Evolutionary conservation across 2,797 vertebrate genomes (phyloP), one percentile per base, ranked within the genome.

Genomic region (Melanotaenia maccullochi): DNA sequence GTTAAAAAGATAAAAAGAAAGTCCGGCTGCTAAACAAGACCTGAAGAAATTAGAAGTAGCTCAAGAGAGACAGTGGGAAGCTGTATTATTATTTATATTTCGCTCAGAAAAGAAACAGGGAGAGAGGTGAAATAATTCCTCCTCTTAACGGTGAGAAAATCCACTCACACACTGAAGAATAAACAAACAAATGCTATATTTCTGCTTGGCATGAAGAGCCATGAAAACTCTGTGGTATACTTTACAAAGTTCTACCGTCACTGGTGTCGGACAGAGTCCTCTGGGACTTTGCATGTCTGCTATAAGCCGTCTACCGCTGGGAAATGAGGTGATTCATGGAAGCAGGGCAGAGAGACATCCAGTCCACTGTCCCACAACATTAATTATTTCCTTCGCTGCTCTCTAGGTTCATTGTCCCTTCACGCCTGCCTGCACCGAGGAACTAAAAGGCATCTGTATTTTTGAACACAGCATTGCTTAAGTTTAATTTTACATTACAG

Each of bases 331-430:
- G 1, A 0, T 16, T 67, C 38, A 18, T 52, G 60, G 44, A 42
- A 22, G 64, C 60, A n/a, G 54, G 33, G 25, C 62, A 63, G 64
- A 51, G 51, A 69, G 0, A 61, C 71, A 54, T 71, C 13, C 44
- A 32, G 1, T 38, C 18, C 51, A 7, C 9, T 42, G 49, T 69
- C 68, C 71, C 67, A 69, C 58, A 9, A 24, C 71, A 79, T 79
- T 9, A 79, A 81, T 84, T 57, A 79, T 85, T 82, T 0, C 12
- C 49, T 65, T 14, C 28, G 25, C 65, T 60, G 51, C 62, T 67
- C 47, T 68, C 30, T 20, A 67, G 67, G 54, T 73, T 64, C 12
- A 18, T 3, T 36, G 35, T 42, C 36, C 47, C 49, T 66, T 60
- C 1, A 32, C 35, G 22, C 4, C 40, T 33, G 1, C 30, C 24